Conservation (phyloP, 2,797 vertebrate species). For the Poeciliopsis gracilis region DNA sequence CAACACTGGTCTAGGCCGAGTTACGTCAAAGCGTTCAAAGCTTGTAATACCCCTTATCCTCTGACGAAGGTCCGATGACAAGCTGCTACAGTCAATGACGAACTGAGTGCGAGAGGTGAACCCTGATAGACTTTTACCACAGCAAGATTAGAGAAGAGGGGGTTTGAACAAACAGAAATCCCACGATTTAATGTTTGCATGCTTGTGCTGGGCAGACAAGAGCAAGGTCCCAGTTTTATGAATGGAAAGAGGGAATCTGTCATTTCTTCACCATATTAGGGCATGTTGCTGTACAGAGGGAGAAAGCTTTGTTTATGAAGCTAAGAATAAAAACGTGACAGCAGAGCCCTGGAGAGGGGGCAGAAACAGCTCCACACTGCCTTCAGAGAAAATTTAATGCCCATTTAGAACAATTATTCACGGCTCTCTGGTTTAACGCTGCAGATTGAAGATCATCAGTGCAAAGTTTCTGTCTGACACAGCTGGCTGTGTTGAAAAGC, state of each 20-base stretch:
- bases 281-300: conserved; percentile 67
- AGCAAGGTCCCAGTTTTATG: conserved; percentile 72
- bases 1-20: conserved; percentile 64
- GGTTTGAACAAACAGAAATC: conserved; percentile 46
- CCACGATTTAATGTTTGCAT: conserved; percentile 17
- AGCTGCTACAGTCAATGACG: conserved; percentile 80
- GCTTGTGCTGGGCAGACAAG: conserved; percentile 40
- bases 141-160: conserved; percentile 57
- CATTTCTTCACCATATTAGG: conserved; percentile 83
- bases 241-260: conserved; percentile 79
- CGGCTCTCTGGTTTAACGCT: conserved; percentile 35
- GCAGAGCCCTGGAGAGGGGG: conserved; percentile 27
- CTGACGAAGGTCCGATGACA: conserved; percentile 84
- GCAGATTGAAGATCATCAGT: conserved; percentile 34
- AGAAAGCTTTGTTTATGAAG: conserved; percentile 75
- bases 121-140: conserved; percentile 54
- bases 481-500: conserved; percentile 21
- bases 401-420: conserved; percentile 50
- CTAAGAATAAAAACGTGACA: conserved; percentile 72
- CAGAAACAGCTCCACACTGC: conserved; percentile 48
- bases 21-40: conserved; percentile 84
- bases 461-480: conserved; percentile 35
- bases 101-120: conserved; percentile 69
- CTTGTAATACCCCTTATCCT: conserved; percentile 85
- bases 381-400: conserved; percentile 36